Base-by-base conservation (phyloP, 2,888 invertebrate genomes). In the Drosophila kokeensis region DNA sequence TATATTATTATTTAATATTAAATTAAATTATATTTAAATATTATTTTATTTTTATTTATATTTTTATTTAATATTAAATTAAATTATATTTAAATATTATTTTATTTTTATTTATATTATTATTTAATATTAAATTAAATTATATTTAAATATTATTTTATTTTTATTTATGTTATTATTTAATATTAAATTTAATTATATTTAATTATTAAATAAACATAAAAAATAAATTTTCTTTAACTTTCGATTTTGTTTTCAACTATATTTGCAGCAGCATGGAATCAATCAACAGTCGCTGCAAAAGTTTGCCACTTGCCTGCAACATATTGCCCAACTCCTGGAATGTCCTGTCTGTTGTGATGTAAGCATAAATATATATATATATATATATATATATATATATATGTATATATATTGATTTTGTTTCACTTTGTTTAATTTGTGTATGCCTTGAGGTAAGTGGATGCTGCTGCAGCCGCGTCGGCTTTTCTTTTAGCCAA, bases 281-380 rank as follows among this genome's bases (percentile, higher is more conserved):
- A 90, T 93, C 75, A 92, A 93, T 91, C 92, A 93, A 81, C 92
- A 92, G 78, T 93, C 93, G 78, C 87, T 94, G 76, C 93, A 94
- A 89, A 93, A 93, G 87, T 93, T 94, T 87, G 93, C 93, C 60
- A 91, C 92, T 71, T 94, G 93, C 90, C 91, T 94, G 74, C 93
- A 93, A 90, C 92, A 93, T 77, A 93, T 93, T 79, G 92, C 94
- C 76, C 93, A 93, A 87, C 92, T 94, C 78, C 90, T 94, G 82
- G 94, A 94, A 87, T 94, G 94, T 91, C 94, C 94, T 73, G 93
- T 94, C 73, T 94, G 94, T 85, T 92, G 94, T 76, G 94, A 94
- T 91, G 93, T 93, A 84, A 91, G 90, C 84, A 63, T 24, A 53
- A 18, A 49, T n/a, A 10, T 24, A 32, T n/a, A 34, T 8, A 24